Evolutionary conservation across 2,888 invertebrate genomes (phyloP), one percentile per base, ranked within the genome.

Genomic region (Hirtodrosophila trivittata): DNA sequence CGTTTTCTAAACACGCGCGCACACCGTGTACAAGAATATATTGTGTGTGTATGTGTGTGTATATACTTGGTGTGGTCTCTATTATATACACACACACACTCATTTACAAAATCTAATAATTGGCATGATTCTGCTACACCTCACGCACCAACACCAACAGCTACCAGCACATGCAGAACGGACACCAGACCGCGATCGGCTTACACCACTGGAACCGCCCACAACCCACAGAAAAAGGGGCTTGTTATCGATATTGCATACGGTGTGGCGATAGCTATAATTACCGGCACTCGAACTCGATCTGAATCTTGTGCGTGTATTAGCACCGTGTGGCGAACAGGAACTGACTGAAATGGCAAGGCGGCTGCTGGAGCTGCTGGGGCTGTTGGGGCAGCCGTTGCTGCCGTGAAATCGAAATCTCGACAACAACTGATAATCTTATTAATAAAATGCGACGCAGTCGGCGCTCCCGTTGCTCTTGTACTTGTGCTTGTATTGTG

Each of bases 341-440:
- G 82, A 82, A 82, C 82, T 82, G 83, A 81, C 87, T 85, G 66
- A 82, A 75, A 30, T 45, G 47, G 43, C 38, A 26, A 43, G 43
- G 38, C 66, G 59, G 62, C 64, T 52, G 58, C 59, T 38, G 45
- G 16, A 50, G 30, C 35, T 5, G 37, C 41, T 43, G 38, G 57
- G 50, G 41, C 58, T 13, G 43, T 28, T 35, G 41, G 28, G 52
- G 72, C 72, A 55, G 66, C 62, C 39, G 64, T 43, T 66, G 81
- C 64, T 62, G 77, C 86, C 64, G 64, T 73, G 33, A 73, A 80
- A 62, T 86, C 65, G 67, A 70, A 80, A 84, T 84, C 80, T 81
- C 70, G 51, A 71, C 80, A 80, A 77, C 77, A 81, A 82, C 82
- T 82, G 82, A 82, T 82, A 87, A 85, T 86, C 75, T 58, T 62